These are phyloP conservation scores for Geopemphigus sp. DNA, from an alignment of 1,140 invertebrate species.

Conservation along the genomic window DNA sequence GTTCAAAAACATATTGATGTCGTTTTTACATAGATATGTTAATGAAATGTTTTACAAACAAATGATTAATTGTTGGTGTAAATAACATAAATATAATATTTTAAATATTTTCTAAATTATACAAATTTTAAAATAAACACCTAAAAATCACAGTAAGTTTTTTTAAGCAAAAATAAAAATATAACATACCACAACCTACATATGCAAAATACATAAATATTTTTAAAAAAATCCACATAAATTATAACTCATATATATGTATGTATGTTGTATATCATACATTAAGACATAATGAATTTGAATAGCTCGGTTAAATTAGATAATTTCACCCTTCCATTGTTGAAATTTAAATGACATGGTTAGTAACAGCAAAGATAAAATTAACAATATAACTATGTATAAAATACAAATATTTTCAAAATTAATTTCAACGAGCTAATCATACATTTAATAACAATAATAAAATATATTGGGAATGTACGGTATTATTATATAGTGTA, in stretches of 20 bases:
- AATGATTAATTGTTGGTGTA: conserved; percentile 8
- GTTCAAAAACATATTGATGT: background rate
- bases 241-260: background rate
- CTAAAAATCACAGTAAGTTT: conserved; percentile 9
- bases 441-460: background rate
- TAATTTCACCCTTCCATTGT: conserved; percentile 6
- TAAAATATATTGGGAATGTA: conserved; percentile 33
- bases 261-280: background rate
- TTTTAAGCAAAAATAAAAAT: conserved; percentile 32
- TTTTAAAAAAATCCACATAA: background rate
- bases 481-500: background rate
- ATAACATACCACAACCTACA: conserved; percentile 36
- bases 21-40: background rate
- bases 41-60: conserved; percentile 14
- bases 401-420: conserved; percentile 4
- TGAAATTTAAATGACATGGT: background rate
- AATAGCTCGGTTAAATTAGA: conserved; percentile 10
- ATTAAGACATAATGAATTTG: conserved; percentile 2
- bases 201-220: conserved; percentile 4
- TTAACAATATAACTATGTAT: background rate
- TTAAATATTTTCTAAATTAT: conserved; percentile 1
- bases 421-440: background rate
- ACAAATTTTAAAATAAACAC: conserved; percentile 20
- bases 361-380: background rate
- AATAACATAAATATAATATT: conserved; percentile 4